phyloP scores from a whole-genome alignment of 2,113 vertebrate genomes.

The Phoenicopterus ruber region DNA sequence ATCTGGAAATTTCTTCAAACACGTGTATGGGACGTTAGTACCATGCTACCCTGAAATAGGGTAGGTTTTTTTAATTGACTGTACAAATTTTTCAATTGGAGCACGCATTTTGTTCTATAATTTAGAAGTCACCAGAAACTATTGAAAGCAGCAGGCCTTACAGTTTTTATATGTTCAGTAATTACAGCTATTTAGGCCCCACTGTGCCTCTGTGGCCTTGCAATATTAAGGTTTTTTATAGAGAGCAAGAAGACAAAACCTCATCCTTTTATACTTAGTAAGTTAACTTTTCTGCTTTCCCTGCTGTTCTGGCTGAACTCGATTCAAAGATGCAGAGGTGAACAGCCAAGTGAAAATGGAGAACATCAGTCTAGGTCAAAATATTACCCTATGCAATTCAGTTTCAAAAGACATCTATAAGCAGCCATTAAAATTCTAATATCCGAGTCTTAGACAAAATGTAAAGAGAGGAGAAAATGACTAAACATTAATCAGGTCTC shows the following conservation, averaged over 20 bases:
- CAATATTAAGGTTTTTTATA: neutral
- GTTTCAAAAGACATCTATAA: constrained; percentile 22
- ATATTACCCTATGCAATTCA: neutral
- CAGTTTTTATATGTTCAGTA: neutral
- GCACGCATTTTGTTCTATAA: neutral
- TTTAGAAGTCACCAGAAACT: neutral
- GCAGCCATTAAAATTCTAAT: constrained; percentile 25
- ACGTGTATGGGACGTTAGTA: fast-evolving
- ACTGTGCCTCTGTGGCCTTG: neutral
- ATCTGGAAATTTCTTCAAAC: neutral
- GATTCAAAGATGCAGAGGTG: neutral
- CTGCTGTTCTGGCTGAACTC: neutral
- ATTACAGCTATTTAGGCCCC: neutral
- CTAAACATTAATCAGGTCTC: neutral
- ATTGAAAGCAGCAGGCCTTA: neutral
- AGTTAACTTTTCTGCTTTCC: neutral
- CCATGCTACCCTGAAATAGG: neutral
- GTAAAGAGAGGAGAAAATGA: constrained; percentile 33
- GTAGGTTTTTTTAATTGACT: neutral
- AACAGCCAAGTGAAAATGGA: constrained; percentile 6
- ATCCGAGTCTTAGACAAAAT: neutral
- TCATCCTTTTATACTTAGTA: neutral
- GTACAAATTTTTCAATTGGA: neutral
- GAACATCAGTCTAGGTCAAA: constrained; percentile 10
- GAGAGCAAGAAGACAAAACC: neutral